phyloP scores from a whole-genome alignment of 2,797 vertebrate species.

The Labroides dimidiatus region DNA sequence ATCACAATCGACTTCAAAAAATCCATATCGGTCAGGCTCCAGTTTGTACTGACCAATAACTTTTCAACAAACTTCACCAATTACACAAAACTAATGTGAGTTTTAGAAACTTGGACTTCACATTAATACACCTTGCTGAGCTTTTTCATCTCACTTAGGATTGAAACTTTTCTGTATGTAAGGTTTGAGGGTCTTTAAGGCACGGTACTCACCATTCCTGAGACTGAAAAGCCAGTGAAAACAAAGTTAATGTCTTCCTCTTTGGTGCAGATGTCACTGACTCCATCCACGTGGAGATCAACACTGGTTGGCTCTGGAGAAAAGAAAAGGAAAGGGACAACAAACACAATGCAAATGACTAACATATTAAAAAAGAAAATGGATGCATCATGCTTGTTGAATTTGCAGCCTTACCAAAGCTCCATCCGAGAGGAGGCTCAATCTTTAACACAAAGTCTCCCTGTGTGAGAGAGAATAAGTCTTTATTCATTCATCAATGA shows the following conservation, averaged over 20 bases:
- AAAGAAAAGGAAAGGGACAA: neutral
- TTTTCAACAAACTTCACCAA: neutral
- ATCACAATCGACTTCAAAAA: too few species aligned
- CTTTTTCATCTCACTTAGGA: neutral
- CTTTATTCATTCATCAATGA: neutral
- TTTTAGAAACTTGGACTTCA: too few species aligned
- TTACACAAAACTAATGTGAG: neutral
- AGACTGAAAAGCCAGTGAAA: conserved; percentile 96
- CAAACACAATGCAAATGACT: neutral
- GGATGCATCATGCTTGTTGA: neutral
- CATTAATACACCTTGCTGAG: too few species aligned
- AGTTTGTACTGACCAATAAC: too few species aligned
- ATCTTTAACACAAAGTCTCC: conserved; percentile 99
- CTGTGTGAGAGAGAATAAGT: conserved; percentile 78
- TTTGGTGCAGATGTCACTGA: conserved; percentile 96
- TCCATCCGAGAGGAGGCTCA: conserved; percentile 97
- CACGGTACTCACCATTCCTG: conserved; percentile 87
- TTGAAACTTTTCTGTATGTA: neutral
- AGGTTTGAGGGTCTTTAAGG: neutral
- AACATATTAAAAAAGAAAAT: neutral
- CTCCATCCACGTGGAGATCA: conserved; percentile 94
- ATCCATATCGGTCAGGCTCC: too few species aligned
- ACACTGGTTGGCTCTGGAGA: conserved; percentile 92
- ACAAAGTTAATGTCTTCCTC: conserved; percentile 98
- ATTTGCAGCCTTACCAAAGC: conserved; percentile 90